These are phyloP conservation scores for Myiopsitta monachus DNA, from an alignment of 2,113 vertebrate genomes.

Conservation along the genomic window DNA sequence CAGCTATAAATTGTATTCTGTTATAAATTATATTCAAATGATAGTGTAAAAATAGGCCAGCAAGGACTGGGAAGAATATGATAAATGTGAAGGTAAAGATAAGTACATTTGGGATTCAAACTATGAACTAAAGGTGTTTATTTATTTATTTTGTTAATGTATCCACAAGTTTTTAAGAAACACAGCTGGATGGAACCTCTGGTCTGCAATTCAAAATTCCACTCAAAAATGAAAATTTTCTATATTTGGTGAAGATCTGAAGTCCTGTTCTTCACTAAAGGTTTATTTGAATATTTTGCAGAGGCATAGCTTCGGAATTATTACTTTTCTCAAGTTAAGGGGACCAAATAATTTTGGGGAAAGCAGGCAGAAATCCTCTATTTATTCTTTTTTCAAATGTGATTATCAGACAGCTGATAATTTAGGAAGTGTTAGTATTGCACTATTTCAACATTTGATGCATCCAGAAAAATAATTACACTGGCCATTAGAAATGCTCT, in stretches of 20 bases:
- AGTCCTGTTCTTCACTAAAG: not conserved
- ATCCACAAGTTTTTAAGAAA: not conserved
- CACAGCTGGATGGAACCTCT: rapidly evolving
- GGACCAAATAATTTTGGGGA: not conserved
- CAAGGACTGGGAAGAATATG: not conserved
- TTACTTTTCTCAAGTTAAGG: not conserved
- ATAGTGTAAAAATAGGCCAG: not conserved
- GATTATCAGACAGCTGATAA: not conserved
- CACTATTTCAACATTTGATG: not conserved
- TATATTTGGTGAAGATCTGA: not conserved
- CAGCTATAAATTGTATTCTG: not conserved
- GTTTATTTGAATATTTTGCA: not conserved
- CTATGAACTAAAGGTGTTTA: not conserved
- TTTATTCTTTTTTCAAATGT: not conserved
- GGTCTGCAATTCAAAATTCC: not conserved
- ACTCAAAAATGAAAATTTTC: not conserved
- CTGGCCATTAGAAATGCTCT: not conserved
- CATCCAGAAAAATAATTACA: not conserved
- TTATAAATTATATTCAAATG: not conserved
- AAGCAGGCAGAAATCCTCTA: not conserved
- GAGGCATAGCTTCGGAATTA: not conserved
- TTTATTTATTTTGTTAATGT: not conserved
- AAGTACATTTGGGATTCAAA: not conserved
- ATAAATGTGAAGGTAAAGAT: not conserved
- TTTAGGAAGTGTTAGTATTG: not conserved